Conservation (phyloP, 2,797 vertebrate genomes). For the Mycteria americana region DNA sequence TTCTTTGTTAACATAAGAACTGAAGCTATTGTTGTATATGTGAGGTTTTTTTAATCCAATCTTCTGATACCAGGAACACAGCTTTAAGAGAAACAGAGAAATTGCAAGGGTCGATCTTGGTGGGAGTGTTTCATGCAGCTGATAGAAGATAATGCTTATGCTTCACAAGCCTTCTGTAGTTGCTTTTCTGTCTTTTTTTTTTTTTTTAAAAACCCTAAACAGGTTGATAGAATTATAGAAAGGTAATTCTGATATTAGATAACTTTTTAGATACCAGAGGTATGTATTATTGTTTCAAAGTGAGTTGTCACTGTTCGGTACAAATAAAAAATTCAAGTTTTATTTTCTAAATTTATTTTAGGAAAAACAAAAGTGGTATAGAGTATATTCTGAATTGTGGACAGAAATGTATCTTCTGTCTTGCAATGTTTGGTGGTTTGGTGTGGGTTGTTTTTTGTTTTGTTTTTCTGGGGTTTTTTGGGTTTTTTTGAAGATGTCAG, state of each 20-base stretch:
- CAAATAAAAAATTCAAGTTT: not conserved
- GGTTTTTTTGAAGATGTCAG: not conserved
- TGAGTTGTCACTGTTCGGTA: not conserved
- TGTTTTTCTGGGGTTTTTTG: not conserved
- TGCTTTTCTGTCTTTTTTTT: not conserved
- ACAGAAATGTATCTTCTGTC: not conserved
- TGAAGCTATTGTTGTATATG: not conserved
- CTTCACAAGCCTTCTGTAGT: not conserved
- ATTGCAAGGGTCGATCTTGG: not conserved
- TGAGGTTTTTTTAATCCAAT: not conserved
- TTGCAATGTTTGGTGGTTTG: not conserved
- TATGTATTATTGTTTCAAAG: not conserved
- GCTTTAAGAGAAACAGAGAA: not conserved
- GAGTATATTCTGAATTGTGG: not conserved
- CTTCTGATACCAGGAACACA: not conserved
- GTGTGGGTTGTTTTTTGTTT: not conserved
- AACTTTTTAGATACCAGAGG: not conserved
- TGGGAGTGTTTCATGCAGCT: not conserved
- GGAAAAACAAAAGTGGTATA: not conserved
- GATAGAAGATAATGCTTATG: not conserved
- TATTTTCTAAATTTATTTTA: not conserved
- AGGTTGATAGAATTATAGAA: not conserved
- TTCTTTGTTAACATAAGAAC: not conserved
- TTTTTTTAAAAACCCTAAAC: not conserved
- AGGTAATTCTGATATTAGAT: not conserved